Evolutionary conservation across 2,888 invertebrate genomes (phyloP).

Genomic region (Thecophora atra): DNA sequence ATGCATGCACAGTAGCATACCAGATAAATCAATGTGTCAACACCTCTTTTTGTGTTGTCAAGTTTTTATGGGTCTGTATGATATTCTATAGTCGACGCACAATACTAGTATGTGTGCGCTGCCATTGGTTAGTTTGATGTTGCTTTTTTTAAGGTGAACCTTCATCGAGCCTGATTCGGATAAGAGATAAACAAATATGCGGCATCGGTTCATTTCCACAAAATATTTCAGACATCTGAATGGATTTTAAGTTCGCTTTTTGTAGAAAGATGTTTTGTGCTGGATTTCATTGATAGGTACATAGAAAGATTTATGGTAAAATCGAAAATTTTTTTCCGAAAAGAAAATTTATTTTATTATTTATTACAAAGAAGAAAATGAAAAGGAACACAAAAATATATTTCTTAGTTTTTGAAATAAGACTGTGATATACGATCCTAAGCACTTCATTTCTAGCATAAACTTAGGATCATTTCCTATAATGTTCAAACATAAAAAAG

Average conservation of each 20-base stretch:
- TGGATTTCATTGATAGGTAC: not conserved
- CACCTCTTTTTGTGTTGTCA: conserved; percentile 66
- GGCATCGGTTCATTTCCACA: not conserved
- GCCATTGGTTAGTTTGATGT: not conserved
- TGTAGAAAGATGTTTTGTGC: not conserved
- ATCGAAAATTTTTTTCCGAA: conserved; percentile 17
- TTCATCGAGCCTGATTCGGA: not conserved
- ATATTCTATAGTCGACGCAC: conserved; percentile 61
- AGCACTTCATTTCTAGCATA: too few species aligned
- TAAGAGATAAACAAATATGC: not conserved
- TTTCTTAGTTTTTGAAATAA: too few species aligned
- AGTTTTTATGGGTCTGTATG: conserved; percentile 63
- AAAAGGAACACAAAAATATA: too few species aligned
- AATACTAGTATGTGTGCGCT: conserved; percentile 26
- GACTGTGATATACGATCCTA: too few species aligned
- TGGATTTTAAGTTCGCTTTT: conserved; percentile 13
- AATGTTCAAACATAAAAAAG: too few species aligned
- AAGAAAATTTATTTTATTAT: conserved; percentile 10
- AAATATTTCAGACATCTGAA: conserved; percentile 7
- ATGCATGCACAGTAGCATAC: conserved; percentile 58
- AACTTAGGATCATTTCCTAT: too few species aligned
- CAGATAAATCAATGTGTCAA: conserved; percentile 67
- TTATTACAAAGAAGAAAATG: not conserved
- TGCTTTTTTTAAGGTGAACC: not conserved
- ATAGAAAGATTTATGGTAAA: conserved; percentile 27